Percentiles rank a stretch among this genome's conserved stretches.
Evolutionary conservation across 1,140 invertebrate genomes (phyloP).

Genomic region (Brachionus rotundiformis): DNA sequence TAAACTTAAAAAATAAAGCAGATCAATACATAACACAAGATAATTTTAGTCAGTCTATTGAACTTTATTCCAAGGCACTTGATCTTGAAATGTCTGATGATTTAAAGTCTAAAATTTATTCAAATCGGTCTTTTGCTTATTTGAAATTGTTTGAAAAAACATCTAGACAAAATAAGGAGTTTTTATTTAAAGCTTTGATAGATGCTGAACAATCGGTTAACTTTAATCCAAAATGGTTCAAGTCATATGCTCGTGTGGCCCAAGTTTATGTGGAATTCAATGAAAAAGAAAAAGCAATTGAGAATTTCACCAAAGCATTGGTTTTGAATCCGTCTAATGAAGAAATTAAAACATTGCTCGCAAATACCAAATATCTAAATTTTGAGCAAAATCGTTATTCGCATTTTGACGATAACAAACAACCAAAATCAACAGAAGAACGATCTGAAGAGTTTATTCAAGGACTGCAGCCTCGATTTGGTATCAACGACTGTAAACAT

Average conservation of each 20-base stretch:
- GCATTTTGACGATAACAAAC: not conserved
- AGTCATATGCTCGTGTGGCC: conserved; percentile 8
- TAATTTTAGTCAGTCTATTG: not conserved
- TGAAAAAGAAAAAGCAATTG: conserved; percentile 15
- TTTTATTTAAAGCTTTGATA: conserved; percentile 6
- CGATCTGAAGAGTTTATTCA: not conserved
- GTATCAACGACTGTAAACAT: not conserved
- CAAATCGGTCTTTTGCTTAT: not conserved
- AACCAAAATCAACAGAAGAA: not conserved
- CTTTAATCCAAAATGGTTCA: conserved; percentile 8
- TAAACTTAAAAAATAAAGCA: not conserved
- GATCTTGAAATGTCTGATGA: not conserved
- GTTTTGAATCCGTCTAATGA: not conserved
- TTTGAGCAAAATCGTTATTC: not conserved
- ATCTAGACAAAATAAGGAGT: not conserved
- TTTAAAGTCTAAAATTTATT: not conserved
- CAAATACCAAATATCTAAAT: not conserved
- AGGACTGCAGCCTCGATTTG: not conserved
- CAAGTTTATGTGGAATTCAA: conserved; percentile 4
- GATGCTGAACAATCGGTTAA: not conserved
- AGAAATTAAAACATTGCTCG: not conserved
- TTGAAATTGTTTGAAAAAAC: conserved; percentile 13
- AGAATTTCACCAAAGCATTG: not conserved
- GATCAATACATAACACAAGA: not conserved
- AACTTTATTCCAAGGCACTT: not conserved